These are phyloP conservation scores for Epicauta chinensis DNA, from an alignment of 1,140 invertebrate species.

Conservation along the genomic window DNA sequence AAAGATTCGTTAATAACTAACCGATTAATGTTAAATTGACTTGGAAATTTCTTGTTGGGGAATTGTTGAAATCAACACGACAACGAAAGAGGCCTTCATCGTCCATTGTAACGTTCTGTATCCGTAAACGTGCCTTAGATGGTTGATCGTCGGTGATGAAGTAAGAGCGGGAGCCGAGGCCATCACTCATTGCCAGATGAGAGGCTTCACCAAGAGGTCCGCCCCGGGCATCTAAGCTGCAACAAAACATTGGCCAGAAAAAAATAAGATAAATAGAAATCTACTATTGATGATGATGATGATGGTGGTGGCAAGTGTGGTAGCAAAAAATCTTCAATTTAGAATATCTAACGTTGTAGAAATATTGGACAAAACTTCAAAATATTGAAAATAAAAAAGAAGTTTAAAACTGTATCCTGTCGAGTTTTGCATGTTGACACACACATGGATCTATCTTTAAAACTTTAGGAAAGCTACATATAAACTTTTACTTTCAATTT, in stretches of 20 bases:
- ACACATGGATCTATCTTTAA: too few species aligned
- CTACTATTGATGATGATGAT: not conserved
- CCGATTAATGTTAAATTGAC: conserved; percentile 82
- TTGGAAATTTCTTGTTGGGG: conserved; percentile 75
- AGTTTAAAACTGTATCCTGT: too few species aligned
- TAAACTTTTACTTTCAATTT: too few species aligned
- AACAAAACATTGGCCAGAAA: conserved; percentile 30
- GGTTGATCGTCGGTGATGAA: conserved; percentile 64
- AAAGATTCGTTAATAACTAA: too few species aligned
- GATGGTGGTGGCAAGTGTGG: not conserved
- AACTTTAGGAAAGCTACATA: too few species aligned
- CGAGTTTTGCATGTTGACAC: too few species aligned
- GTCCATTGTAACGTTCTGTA: conserved; percentile 61
- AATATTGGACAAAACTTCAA: too few species aligned
- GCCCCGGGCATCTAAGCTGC: conserved; percentile 70
- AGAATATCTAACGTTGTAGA: too few species aligned
- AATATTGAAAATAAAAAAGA: too few species aligned
- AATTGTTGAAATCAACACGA: conserved; percentile 77
- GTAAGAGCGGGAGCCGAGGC: conserved; percentile 66
- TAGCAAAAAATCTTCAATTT: too few species aligned
- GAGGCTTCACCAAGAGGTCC: conserved; percentile 54
- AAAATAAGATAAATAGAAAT: conserved; percentile 8
- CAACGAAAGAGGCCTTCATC: conserved; percentile 79
- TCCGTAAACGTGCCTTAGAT: conserved; percentile 61
- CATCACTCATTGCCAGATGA: conserved; percentile 68